Evolutionary conservation across 1,140 invertebrate species (phyloP).

Genomic region (Campodea augens): DNA sequence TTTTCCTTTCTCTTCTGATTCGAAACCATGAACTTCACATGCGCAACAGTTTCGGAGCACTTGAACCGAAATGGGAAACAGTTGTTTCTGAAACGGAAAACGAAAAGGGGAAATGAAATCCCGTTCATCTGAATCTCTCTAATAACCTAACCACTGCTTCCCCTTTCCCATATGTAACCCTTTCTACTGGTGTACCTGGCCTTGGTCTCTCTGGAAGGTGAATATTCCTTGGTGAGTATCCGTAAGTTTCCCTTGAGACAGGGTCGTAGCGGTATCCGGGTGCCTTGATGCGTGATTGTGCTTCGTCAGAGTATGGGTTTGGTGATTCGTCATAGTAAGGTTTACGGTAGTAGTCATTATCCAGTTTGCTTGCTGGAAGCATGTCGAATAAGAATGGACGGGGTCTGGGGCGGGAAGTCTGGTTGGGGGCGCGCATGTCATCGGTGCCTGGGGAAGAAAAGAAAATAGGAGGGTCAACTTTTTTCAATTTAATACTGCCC

Average conservation of each 20-base stretch:
- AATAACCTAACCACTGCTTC: no score
- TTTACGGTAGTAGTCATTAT: slow-evolving; percentile 50
- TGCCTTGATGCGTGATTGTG: slow-evolving; percentile 40
- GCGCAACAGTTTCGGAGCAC: no score
- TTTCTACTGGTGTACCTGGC: no score
- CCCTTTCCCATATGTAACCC: no score
- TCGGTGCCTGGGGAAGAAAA: slow-evolving; percentile 46
- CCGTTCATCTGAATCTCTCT: no score
- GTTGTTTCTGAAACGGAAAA: no score
- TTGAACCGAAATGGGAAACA: no score
- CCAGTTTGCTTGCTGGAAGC: slow-evolving; percentile 31
- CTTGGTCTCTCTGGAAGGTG: slow-evolving; percentile 33
- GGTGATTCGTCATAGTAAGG: slow-evolving; percentile 73
- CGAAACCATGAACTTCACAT: no score
- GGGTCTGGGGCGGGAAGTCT: slow-evolving; percentile 33
- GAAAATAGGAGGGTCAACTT: slow-evolving; percentile 6
- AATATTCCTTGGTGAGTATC: slow-evolving; percentile 64
- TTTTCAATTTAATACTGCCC: no score
- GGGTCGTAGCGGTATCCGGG: slow-evolving; percentile 75
- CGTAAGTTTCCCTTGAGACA: slow-evolving; percentile 68
- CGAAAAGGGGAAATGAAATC: no score
- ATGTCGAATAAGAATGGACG: slow-evolving; percentile 30
- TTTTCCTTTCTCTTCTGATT: no score
- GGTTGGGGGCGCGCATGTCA: slow-evolving; percentile 66
- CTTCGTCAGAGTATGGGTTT: slow-evolving; percentile 40